Evolutionary conservation across 2,888 invertebrate species (phyloP).

Genomic region (Zhuqinia jingwanae): DNA sequence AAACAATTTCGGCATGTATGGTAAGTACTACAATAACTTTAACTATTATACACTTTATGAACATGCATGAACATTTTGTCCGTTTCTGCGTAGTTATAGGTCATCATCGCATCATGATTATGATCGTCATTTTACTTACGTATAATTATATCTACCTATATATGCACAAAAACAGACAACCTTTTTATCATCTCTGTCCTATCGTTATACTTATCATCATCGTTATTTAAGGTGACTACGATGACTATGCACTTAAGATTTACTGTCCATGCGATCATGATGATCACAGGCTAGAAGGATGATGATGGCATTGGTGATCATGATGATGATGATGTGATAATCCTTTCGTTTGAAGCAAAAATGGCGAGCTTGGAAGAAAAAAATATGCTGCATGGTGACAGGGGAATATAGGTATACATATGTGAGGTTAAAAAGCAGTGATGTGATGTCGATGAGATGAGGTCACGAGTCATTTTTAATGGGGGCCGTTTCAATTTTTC

Average conservation of each 20-base stretch:
- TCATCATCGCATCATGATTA: constrained; percentile 5
- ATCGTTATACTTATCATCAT: not conserved
- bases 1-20: constrained; percentile 39
- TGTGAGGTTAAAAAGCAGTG: not conserved
- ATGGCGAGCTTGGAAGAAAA: not conserved
- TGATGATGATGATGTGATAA: constrained; percentile 5
- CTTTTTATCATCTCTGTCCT: constrained; percentile 3
- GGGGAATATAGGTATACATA: not conserved
- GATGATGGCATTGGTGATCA: not conserved
- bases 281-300: not conserved
- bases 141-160: constrained; percentile 20
- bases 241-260: constrained; percentile 11
- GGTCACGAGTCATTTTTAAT: constrained; percentile 31
- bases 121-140: not conserved
- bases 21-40: constrained; percentile 10
- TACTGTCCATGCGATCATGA: not conserved
- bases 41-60: not conserved
- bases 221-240: constrained; percentile 6
- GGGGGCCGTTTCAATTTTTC: not conserved
- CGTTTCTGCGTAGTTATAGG: constrained; percentile 4
- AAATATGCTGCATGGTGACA: not conserved
- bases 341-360: not conserved
- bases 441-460: not conserved
- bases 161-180: not conserved
- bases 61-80: not conserved